Evolutionary conservation across 2,888 invertebrate genomes (phyloP).

Genomic region (Endotricha flammealis): DNA sequence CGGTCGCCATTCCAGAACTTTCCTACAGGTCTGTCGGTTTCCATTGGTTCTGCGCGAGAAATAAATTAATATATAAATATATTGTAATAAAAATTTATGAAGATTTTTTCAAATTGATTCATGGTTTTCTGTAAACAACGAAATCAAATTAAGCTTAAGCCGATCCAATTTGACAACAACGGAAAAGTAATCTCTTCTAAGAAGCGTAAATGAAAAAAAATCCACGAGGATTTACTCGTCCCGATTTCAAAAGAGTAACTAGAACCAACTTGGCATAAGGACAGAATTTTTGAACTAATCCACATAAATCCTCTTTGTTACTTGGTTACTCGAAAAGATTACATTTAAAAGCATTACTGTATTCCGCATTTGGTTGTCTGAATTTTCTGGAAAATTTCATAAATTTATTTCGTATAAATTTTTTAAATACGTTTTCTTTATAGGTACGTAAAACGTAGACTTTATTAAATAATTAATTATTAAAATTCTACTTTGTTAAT

Average conservation of each 20-base stretch:
- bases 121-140: not conserved
- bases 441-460: no score
- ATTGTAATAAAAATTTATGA: no score
- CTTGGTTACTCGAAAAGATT: constrained; percentile 21
- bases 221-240: constrained; percentile 7
- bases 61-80: no score
- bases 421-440: no score
- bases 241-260: constrained; percentile 5
- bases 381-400: no score
- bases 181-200: not conserved
- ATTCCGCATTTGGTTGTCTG: not conserved
- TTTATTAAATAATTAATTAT: no score
- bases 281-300: constrained; percentile 18
- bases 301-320: constrained; percentile 20
- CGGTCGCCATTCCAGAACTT: no score
- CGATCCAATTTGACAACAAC: constrained; percentile 14
- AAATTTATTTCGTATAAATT: no score
- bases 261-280: not conserved
- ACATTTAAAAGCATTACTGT: constrained; percentile 18
- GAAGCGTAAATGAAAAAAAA: constrained; percentile 4
- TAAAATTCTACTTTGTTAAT: no score
- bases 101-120: no score
- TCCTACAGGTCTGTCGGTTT: no score
- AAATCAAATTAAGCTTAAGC: constrained; percentile 6
- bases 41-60: no score